These are phyloP conservation scores for Siniperca scherzeri DNA, from an alignment of 2,797 vertebrate species.

Conservation along the genomic window DNA sequence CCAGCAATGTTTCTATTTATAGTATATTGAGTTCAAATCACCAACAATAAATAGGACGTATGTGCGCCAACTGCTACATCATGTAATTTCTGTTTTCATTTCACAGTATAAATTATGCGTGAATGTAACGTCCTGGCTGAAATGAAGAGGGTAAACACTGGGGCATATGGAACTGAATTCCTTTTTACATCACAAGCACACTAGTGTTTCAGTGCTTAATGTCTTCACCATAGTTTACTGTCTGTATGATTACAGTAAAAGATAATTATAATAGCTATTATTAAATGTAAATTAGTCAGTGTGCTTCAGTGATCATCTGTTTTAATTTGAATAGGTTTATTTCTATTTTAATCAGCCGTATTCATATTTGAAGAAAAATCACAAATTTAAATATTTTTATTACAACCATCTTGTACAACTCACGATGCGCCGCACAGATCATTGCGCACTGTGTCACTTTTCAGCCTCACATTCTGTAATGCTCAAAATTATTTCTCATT, in stretches of 20 bases:
- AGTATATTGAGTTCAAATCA: neutral
- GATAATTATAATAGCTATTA: slow-evolving; percentile 33
- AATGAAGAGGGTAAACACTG: slow-evolving; percentile 7
- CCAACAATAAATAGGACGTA: neutral
- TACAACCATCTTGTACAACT: neutral
- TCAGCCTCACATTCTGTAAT: slow-evolving; percentile 30
- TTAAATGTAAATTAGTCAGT: slow-evolving; percentile 38
- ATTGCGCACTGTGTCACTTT: slow-evolving; percentile 26
- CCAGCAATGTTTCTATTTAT: neutral
- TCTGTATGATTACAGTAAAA: slow-evolving; percentile 36
- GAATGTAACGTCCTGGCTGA: neutral
- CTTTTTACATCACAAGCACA: neutral
- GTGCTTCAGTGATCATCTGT: slow-evolving; percentile 17
- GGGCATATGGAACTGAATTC: neutral
- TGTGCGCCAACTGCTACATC: neutral
- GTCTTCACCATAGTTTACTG: slow-evolving; percentile 10
- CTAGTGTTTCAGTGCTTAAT: neutral
- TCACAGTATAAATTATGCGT: neutral
- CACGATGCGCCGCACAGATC: slow-evolving; percentile 5
- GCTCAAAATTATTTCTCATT: slow-evolving; percentile 43
- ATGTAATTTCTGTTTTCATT: slow-evolving; percentile 18
- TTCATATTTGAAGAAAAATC: slow-evolving; percentile 30
- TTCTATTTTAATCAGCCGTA: slow-evolving; percentile 24
- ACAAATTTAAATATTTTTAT: slow-evolving; percentile 43
- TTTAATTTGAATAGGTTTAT: slow-evolving; percentile 29